These are phyloP conservation scores for Phataginus tetradactyla DNA, from an alignment of 2,797 vertebrate species.

Conservation along the genomic window DNA sequence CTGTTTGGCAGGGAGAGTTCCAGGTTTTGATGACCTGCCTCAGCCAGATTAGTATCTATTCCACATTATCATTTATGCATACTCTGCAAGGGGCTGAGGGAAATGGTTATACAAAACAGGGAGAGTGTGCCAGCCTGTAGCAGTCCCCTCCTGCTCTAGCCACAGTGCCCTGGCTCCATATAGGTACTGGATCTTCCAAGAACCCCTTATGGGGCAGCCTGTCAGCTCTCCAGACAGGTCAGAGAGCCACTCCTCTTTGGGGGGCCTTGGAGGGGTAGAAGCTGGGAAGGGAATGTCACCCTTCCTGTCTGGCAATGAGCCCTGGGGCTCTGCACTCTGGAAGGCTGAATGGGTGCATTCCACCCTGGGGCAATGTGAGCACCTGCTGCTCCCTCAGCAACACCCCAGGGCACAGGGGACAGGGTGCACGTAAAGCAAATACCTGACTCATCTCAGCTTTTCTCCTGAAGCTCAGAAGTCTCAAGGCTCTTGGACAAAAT, in stretches of 20 bases:
- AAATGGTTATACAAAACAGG: neutral
- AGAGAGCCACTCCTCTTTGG: neutral
- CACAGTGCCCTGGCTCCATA: neutral
- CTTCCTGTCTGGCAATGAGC: neutral
- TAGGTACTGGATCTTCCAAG: neutral
- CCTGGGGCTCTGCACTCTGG: neutral
- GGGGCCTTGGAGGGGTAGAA: neutral
- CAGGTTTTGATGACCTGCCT: slow-evolving; percentile 3
- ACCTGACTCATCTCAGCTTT: neutral
- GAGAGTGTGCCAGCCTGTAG: neutral
- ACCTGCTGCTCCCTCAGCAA: neutral
- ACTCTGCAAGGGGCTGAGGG: neutral
- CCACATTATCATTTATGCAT: neutral
- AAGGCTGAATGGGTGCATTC: neutral
- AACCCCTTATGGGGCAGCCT: neutral
- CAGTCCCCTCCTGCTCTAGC: neutral
- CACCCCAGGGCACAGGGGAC: neutral
- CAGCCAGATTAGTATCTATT: neutral
- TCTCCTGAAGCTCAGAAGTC: neutral
- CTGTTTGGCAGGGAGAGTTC: neutral
- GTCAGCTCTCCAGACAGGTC: neutral
- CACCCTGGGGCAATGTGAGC: neutral
- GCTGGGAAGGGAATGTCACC: neutral
- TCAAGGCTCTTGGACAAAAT: neutral
- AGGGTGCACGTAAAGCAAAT: neutral